Base-by-base conservation (phyloP, 2,797 vertebrate species). In the Helicolenus hilgendorfi region DNA sequence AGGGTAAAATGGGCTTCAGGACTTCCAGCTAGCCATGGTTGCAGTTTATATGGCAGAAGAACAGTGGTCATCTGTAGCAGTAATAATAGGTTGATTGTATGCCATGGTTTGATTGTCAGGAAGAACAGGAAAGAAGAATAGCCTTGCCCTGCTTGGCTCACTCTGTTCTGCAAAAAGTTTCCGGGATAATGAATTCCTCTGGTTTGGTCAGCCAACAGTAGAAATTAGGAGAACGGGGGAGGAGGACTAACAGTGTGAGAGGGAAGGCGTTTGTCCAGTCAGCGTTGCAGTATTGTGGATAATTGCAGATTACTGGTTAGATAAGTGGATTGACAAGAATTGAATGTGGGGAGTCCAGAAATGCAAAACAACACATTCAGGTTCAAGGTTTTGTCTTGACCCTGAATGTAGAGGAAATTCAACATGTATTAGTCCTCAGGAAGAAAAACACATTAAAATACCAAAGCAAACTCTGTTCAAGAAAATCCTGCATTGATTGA, bases 251-350 rank as follows among this genome's bases (percentile, higher is more conserved):
- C 81, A 55, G 63, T 78, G 72, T 20, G 72, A 69, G 70, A 81
- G 35, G 70, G 72, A 83, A 89, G 78, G 85, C 79, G 90, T 84
- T 93, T 92, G 83, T 92, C 87, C 87, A 84, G 67, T 94, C 88
- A 93, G 81, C 68, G 77, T 41, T 60, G 26, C 56, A 68, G 76
- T 72, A 77, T 69, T 90, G 74, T 81, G 90, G 85, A 86, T 94
- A 90, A 95, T 91, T 93, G 81, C 89, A 93, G 93, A 93, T 94
- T 92, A 94, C 67, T 81, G 86, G 82, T 85, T 68, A 56, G 81
- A 91, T 94, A 93, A 94, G 91, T 84, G 87, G 95, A 95, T 94
- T 93, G 73, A 87, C 82, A 77, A 67, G 79, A 91, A 93, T 68
- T 70, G n/a, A 90, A 58, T 55, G 60, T 15, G 62, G 26, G 11